Evolutionary conservation across 2,113 vertebrate species (phyloP), one percentile per base, ranked within the genome.

Genomic region (Crotalus helleri): DNA sequence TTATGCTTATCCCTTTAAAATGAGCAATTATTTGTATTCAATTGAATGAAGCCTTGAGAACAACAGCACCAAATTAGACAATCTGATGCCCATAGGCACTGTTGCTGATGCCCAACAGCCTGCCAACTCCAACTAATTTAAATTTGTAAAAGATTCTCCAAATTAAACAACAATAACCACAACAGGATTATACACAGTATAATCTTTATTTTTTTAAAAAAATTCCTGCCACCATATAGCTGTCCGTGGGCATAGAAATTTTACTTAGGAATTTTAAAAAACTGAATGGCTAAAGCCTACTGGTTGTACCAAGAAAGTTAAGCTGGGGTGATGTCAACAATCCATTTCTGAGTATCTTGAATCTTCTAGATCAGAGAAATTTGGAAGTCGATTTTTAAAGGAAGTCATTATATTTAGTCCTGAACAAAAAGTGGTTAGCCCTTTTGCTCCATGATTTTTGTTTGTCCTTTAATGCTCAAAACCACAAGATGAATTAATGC

Each of bases 401-500:
- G 15, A 93, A 92, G 91, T 74, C 8, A 90, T 2, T 86, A 3
- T 19, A 93, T 49, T 91, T 91, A 90, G n/a, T 12, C 54, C 0
- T 90, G 57, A 33, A 13, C 92, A 11, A 85, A 86, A 91, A 57
- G 39, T 33, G 24, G 85, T 90, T 94, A 46, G 81, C 89, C 29
- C 92, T 92, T 95, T 92, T 81, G 33, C 39, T 81, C 74, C 33
- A 44, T 81, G 7, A 81, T 81, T 58, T 55, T 93, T 92, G 93
- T 85, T 64, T 33, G 2, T 85, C 29, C 88, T 92, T 53, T 59
- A 94, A 23, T 81, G 17, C 74, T 85, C 81, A 90, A 88, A 91
- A 1, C 53, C 9, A 23, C 21, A 94, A 87, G n/a, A 94, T 93
- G 95, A 95, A 96, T 94, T 23, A 89, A 95, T 21, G 81, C n/a